Evolutionary conservation across 2,888 invertebrate genomes (phyloP).

Genomic region (Amphimallon solstitiale): DNA sequence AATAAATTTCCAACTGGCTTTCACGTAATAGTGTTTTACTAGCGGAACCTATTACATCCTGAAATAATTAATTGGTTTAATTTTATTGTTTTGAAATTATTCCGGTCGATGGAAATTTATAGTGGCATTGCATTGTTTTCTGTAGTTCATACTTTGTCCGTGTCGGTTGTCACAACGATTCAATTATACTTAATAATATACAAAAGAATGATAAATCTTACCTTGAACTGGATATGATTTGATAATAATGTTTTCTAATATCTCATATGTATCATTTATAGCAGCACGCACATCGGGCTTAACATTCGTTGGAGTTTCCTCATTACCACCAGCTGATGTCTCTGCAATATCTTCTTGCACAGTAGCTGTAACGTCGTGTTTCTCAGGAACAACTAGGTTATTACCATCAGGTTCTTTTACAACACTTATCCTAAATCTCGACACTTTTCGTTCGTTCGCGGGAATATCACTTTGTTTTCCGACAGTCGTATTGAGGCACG

Average conservation of each 20-base stretch:
- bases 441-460: slow-evolving; percentile 58
- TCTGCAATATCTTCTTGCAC: slow-evolving; percentile 24
- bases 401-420: slow-evolving; percentile 63
- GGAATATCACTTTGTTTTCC: slow-evolving; percentile 18
- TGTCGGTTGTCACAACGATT: too few species aligned
- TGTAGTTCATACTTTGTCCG: too few species aligned
- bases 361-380: slow-evolving; percentile 14
- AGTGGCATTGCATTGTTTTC: too few species aligned
- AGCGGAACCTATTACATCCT: too few species aligned
- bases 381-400: slow-evolving; percentile 49
- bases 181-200: too few species aligned
- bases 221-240: slow-evolving; percentile 47
- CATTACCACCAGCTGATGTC: slow-evolving; percentile 1
- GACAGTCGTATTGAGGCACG: neutral
- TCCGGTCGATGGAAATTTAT: too few species aligned
- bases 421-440: slow-evolving; percentile 67
- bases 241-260: slow-evolving; percentile 55
- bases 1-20: too few species aligned
- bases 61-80: too few species aligned
- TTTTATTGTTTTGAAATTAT: too few species aligned
- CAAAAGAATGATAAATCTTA: too few species aligned
- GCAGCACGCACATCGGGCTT: slow-evolving; percentile 55
- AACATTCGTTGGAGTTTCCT: slow-evolving; percentile 7
- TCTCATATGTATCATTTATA: slow-evolving; percentile 59
- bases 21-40: too few species aligned